Conservation (phyloP, 2,888 invertebrate genomes). For the Metellina segmentata region DNA sequence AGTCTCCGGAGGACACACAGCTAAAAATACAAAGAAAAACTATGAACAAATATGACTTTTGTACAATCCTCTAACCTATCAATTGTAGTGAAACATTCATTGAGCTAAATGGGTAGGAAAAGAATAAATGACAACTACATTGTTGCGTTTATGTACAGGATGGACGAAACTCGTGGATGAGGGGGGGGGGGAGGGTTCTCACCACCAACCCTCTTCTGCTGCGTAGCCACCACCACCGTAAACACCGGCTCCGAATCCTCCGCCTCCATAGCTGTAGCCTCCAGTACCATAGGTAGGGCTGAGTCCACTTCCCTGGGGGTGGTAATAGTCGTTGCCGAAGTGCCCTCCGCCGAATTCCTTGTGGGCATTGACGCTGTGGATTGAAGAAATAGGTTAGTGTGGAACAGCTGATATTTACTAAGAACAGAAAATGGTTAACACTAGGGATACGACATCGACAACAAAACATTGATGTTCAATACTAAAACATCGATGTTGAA, state of each 20-base stretch:
- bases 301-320: constrained; percentile 36
- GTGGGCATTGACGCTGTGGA: constrained; percentile 32
- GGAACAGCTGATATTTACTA: neutral
- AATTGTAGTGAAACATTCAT: neutral
- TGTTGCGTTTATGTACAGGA: constrained; percentile 37
- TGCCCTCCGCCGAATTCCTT: constrained; percentile 63
- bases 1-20: neutral
- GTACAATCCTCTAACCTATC: constrained; percentile 1
- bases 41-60: constrained; percentile 33
- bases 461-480: too few species aligned
- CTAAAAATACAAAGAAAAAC: constrained; percentile 12
- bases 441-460: too few species aligned
- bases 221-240: constrained; percentile 67
- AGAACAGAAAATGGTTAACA: too few species aligned
- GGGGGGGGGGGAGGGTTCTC: neutral
- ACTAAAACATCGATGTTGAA: too few species aligned
- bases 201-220: constrained; percentile 59
- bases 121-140: neutral
- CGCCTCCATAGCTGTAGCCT: constrained; percentile 28
- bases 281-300: constrained; percentile 62
- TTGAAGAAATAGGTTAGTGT: neutral
- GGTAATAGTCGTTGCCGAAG: constrained; percentile 69
- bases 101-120: neutral
- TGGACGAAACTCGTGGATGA: neutral
- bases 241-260: constrained; percentile 60